phyloP scores from a whole-genome alignment of 2,888 invertebrate species.

The Drosophila siamana region DNA sequence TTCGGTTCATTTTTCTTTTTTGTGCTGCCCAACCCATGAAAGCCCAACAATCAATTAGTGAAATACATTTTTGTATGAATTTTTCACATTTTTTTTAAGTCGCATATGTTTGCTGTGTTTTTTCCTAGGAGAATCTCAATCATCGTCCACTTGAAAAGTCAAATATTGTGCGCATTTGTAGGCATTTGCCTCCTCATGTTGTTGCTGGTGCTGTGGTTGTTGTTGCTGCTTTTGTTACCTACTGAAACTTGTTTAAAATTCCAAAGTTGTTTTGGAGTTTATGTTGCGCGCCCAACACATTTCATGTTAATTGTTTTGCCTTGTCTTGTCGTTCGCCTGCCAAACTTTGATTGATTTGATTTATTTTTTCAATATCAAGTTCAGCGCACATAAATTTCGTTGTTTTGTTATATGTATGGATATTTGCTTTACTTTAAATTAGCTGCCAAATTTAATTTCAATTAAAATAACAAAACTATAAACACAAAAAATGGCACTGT shows the following conservation, averaged over 20 bases:
- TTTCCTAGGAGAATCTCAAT: background rate
- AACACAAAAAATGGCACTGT: slow-evolving; percentile 26
- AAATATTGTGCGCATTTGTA: slow-evolving; percentile 39
- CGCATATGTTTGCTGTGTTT: background rate
- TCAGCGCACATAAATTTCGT: slow-evolving; percentile 31
- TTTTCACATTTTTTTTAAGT: slow-evolving; percentile 6
- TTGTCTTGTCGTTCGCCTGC: slow-evolving; percentile 30
- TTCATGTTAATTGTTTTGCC: slow-evolving; percentile 61
- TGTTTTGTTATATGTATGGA: too few species aligned
- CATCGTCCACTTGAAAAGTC: slow-evolving; percentile 26
- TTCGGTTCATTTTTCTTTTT: slow-evolving; percentile 5
- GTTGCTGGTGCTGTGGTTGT: too few species aligned
- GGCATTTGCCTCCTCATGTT: slow-evolving; percentile 33
- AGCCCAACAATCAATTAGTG: slow-evolving; percentile 65
- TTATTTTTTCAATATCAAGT: slow-evolving; percentile 60
- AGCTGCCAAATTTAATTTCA: slow-evolving; percentile 28
- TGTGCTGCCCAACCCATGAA: slow-evolving; percentile 14
- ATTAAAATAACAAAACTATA: slow-evolving; percentile 24
- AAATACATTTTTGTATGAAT: slow-evolving; percentile 22
- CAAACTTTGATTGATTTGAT: slow-evolving; percentile 57
- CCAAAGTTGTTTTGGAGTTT: slow-evolving; percentile 50
- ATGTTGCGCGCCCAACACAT: slow-evolving; percentile 42
- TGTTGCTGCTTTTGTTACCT: slow-evolving; percentile 28
- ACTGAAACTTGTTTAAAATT: slow-evolving; percentile 54
- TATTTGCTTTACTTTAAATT: slow-evolving; percentile 56